phyloP scores from a whole-genome alignment of 2,113 vertebrate species.

The Oceanites oceanicus region DNA sequence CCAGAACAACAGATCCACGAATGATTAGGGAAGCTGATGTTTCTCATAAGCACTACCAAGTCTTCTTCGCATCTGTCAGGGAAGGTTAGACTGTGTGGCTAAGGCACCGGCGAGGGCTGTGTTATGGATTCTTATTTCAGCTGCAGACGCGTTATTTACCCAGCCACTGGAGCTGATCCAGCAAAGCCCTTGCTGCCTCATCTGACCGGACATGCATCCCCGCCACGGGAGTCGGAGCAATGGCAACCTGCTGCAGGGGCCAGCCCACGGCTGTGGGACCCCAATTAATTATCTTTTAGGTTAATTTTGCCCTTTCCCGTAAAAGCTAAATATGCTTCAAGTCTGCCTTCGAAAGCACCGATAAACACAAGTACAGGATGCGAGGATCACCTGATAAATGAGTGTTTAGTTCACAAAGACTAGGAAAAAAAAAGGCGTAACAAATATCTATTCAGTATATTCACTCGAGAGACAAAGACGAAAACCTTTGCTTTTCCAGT shows the following conservation, averaged over 20 bases:
- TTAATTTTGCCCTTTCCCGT: background rate
- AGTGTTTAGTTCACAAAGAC: background rate
- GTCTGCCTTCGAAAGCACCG: background rate
- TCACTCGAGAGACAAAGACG: background rate
- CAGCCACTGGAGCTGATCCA: background rate
- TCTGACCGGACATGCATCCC: fast-evolving
- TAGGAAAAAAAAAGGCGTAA: background rate
- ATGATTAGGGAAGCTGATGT: constrained; percentile 18
- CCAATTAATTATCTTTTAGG: background rate
- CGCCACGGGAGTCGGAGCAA: fast-evolving
- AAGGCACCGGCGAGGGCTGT: background rate
- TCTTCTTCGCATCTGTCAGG: background rate
- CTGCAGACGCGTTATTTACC: background rate
- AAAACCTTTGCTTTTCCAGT: background rate
- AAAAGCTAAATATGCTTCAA: background rate
- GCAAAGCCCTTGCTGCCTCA: background rate
- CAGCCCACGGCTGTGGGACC: background rate
- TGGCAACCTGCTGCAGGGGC: background rate
- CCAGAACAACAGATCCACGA: constrained; percentile 59
- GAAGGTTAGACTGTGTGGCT: background rate
- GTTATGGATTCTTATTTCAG: background rate
- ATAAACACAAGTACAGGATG: background rate
- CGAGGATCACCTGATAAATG: background rate
- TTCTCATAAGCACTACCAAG: constrained; percentile 26
- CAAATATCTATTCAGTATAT: background rate